These are phyloP conservation scores for Chironex yamaguchii DNA, from an alignment of 30 jellyfish, hydroid and myxozoan genomes.

Conservation along the genomic window DNA sequence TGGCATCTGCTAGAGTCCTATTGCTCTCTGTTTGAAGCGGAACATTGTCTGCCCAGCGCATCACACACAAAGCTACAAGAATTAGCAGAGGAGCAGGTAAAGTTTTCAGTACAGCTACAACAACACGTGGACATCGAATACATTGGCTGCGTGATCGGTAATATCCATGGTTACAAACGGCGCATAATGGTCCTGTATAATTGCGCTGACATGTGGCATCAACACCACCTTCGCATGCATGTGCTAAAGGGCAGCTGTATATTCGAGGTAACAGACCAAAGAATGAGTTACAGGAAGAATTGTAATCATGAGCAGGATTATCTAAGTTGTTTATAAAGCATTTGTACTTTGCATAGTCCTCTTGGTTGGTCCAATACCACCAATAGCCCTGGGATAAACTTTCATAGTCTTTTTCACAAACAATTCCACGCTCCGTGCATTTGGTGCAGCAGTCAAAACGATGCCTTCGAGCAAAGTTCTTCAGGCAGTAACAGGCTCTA, in stretches of 20 bases:
- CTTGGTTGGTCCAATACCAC: slow-evolving; percentile 41
- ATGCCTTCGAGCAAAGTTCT: slow-evolving; percentile 4
- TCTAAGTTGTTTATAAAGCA: slow-evolving; percentile 17
- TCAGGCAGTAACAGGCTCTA: slow-evolving; percentile 54
- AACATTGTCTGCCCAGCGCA: slow-evolving; percentile 7
- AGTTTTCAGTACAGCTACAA: background rate
- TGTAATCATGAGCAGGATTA: background rate
- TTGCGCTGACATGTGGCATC: slow-evolving; percentile 22
- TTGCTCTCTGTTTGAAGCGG: background rate
- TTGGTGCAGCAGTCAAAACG: slow-evolving; percentile 54
- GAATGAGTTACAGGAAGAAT: slow-evolving; percentile 6
- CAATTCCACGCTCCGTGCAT: slow-evolving; percentile 31
- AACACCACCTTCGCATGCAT: slow-evolving; percentile 58
- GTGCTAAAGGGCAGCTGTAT: slow-evolving; percentile 8
- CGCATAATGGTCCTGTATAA: slow-evolving; percentile 50
- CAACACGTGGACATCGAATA: slow-evolving; percentile 16
- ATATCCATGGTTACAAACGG: slow-evolving; percentile 38
- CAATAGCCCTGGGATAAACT: slow-evolving; percentile 38
- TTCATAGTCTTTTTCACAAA: slow-evolving; percentile 35
- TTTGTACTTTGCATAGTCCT: background rate
- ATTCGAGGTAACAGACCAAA: slow-evolving; percentile 32
- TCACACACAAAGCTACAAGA: background rate
- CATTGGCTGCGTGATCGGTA: background rate
- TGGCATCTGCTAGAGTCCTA: slow-evolving; percentile 38
- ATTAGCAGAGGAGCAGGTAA: background rate